Evolutionary conservation across 2,888 invertebrate species (phyloP).

Genomic region (Zygothrica quintamaculata): DNA sequence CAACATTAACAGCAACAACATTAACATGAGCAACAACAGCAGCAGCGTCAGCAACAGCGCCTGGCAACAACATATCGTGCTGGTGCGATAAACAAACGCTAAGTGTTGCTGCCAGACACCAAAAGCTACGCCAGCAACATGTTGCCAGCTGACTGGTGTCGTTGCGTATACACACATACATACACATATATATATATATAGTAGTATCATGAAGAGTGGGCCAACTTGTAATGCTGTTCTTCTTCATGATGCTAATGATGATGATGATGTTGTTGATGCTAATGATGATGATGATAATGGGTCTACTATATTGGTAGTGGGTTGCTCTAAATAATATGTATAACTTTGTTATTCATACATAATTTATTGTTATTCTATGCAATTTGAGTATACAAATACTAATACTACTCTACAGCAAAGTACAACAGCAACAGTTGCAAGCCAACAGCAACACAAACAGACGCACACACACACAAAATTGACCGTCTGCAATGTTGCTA

Average conservation of each 20-base stretch:
- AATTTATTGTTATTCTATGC: conserved; percentile 47
- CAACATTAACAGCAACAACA: no score
- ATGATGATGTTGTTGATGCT: conserved; percentile 30
- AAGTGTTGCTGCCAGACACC: conserved; percentile 77
- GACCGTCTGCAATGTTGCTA: conserved; percentile 9
- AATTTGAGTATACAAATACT: conserved; percentile 13
- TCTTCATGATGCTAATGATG: conserved; percentile 34
- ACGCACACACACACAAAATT: no score
- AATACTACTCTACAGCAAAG: not conserved
- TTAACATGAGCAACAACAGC: conserved; percentile 17
- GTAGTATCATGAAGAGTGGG: conserved; percentile 40
- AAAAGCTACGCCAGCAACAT: conserved; percentile 62
- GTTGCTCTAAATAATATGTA: conserved; percentile 38
- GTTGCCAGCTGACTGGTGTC: conserved; percentile 57
- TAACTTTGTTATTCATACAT: conserved; percentile 24
- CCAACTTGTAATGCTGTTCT: conserved; percentile 37
- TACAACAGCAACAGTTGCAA: conserved; percentile 10
- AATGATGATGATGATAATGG: conserved; percentile 21
- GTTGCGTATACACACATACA: conserved; percentile 57
- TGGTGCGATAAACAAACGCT: conserved; percentile 79
- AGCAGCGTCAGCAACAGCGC: conserved; percentile 66
- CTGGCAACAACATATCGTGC: conserved; percentile 77
- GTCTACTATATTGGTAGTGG: conserved; percentile 37
- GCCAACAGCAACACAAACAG: conserved; percentile 1
- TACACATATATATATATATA: no score